Percentiles rank a stretch among this genome's conserved stretches.
Evolutionary conservation across 2,113 vertebrate species (phyloP).

Genomic region (Nyctereutes procyonoides): DNA sequence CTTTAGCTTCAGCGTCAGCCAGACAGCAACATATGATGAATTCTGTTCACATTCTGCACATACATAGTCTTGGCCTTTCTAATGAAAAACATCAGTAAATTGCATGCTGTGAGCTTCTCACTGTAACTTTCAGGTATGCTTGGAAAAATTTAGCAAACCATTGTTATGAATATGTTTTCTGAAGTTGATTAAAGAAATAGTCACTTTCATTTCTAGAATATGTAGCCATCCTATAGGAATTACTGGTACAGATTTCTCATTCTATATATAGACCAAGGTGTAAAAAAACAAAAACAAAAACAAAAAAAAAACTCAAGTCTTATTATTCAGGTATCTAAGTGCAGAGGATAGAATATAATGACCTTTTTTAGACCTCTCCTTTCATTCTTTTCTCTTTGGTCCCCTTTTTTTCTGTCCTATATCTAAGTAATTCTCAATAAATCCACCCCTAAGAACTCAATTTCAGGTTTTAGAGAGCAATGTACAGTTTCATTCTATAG

Average conservation of each 20-base stretch:
- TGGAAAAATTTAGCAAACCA: slow-evolving; percentile 71
- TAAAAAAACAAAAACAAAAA: background rate
- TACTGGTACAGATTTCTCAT: slow-evolving; percentile 57
- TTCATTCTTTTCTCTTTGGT: slow-evolving; percentile 46
- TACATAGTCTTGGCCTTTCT: slow-evolving; percentile 34
- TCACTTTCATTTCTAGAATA: slow-evolving; percentile 51
- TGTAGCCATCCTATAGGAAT: slow-evolving; percentile 54
- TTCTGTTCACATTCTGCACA: slow-evolving; percentile 26
- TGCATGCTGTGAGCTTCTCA: slow-evolving; percentile 31
- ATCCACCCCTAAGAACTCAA: slow-evolving; percentile 67
- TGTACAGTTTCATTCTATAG: slow-evolving; percentile 56
- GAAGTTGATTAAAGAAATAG: slow-evolving; percentile 58
- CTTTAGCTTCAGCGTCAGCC: background rate
- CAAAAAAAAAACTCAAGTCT: background rate
- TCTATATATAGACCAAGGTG: slow-evolving; percentile 71
- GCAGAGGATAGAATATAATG: slow-evolving; percentile 50
- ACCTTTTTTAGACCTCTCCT: background rate
- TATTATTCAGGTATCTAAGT: slow-evolving; percentile 60
- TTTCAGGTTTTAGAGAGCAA: slow-evolving; percentile 62
- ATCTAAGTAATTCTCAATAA: slow-evolving; percentile 51
- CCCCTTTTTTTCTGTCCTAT: background rate
- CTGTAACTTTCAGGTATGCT: slow-evolving; percentile 11
- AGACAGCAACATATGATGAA: background rate
- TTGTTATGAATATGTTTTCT: slow-evolving; percentile 66
- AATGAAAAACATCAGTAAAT: slow-evolving; percentile 59